Evolutionary conservation across 2,797 vertebrate species (phyloP), one percentile per base, ranked within the genome.

Genomic region (Spea hammondii): DNA sequence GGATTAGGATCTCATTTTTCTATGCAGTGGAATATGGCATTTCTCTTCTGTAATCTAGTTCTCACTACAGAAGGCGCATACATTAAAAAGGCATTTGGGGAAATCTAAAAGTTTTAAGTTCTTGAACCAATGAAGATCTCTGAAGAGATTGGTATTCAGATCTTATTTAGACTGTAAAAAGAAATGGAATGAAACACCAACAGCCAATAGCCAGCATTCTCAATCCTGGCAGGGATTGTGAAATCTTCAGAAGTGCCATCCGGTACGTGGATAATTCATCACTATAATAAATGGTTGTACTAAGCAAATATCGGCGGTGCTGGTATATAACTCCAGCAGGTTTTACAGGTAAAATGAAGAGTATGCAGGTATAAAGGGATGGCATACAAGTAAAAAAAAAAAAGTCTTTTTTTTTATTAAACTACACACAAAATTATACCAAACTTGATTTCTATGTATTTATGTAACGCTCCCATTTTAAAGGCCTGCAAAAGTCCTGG

Each of bases 1-100:
- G 79, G 79, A 82, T 82, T 82, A 82, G 79, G 79, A 82, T 82
- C 74, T 82, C 74, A 82, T 82, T 82, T 82, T 82, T 82, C 74
- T 76, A 76, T 77, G 76, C 74, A 64, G 65, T 49, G 67, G 79
- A 77, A 77, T 62, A 82, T 77, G 74, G 74, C 74, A 68, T 62
- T 77, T 82, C 62, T 73, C 51, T 72, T 60, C 74, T 73, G 74
- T 82, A 82, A 82, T 77, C 74, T 82, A 77, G 70, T 59, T 68
- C 74, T 81, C 53, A 65, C 79, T 67, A 55, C 69, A 82, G 79
- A 72, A 68, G 72, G 70, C 55, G 70, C 70, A 77, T 77, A 64
- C 73, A 77, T 82, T 77, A 77, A 77, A 77, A 82, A 82, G 49
- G 74, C 74, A 82, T 77, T 82, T 72, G 79, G 70, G 74, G 74